Evolutionary conservation across 2,797 vertebrate genomes (phyloP).

Genomic region (Fratercula arctica): DNA sequence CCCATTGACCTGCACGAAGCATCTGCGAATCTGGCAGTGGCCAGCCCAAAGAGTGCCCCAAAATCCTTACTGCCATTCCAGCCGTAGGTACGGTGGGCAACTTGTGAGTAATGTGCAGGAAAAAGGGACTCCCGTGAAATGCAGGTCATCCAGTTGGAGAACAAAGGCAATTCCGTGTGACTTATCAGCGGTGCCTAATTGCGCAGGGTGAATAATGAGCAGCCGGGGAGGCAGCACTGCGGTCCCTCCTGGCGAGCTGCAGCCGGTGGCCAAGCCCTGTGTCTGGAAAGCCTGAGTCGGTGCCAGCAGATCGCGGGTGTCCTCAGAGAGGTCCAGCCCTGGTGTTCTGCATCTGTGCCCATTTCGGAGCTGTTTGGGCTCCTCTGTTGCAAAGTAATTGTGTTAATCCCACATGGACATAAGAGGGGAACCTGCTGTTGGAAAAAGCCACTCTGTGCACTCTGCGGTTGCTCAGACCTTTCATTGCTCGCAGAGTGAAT

Average conservation of each 20-base stretch:
- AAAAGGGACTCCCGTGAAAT: background rate
- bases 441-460: background rate
- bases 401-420: background rate
- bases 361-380: background rate
- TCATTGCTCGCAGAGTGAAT: background rate
- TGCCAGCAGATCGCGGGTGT: background rate
- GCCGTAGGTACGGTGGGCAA: background rate
- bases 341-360: background rate
- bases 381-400: background rate
- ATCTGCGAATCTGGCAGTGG: background rate
- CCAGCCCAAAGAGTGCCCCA: background rate
- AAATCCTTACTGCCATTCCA: background rate
- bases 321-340: background rate
- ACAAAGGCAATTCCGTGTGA: slow-evolving; percentile 60
- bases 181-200: slow-evolving; percentile 54
- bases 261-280: rapidly evolving
- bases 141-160: slow-evolving; percentile 44
- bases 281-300: background rate
- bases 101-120: background rate
- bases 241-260: background rate
- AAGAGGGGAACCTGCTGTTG: background rate
- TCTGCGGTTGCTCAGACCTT: background rate
- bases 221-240: background rate
- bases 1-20: rapidly evolving
- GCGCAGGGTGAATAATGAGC: slow-evolving; percentile 61